Evolutionary conservation across 2,888 invertebrate species (phyloP), one percentile per base, ranked within the genome.

Genomic region (Ennomos quercinarius): DNA sequence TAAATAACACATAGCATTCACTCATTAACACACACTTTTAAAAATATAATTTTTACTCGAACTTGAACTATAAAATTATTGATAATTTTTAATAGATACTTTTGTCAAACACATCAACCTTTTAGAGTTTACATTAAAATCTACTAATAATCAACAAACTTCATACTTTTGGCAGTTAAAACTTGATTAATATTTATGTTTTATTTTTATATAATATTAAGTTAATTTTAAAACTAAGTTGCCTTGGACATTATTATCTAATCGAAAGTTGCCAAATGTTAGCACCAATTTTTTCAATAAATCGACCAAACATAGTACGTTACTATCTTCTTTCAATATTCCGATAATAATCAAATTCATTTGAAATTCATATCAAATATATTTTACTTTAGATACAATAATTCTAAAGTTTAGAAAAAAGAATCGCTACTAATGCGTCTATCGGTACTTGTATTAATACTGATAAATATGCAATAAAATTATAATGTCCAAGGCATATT

Each of bases 261-360:
- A 11, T 38, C 44, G 12, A 11, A n/a, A 34, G 47, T 53, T 44
- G 48, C 36, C 38, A 64, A 53, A 60, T 61, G 53, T 55, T 64
- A 67, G 82, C 82, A 82, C 81, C 81, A 74, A 71, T 66, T 55
- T 51, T 36, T 52, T 9, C 11, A 44, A 44, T 27, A 6, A 27
- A 27, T 27, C 27, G 27, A 27, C 27, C 27, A 27, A 27, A 27
- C 27, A 17, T 17, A 4, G 6, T 27, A 27, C 5, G 4, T 27
- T 27, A 6, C 6, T 6, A 27, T 6, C 3, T 27, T 27, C 6
- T 27, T 17, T 17, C 17, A 27, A 27, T 27, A 27, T 27, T 27
- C 6, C 27, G 6, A 27, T 27, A 6, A 27, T 27, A 27, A 6
- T 27, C 3, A 27, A 27, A 27, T 27, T 27, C 2, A 27, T 27